phyloP scores from a whole-genome alignment of 1,140 invertebrate genomes.

The Amyelois transitella region DNA sequence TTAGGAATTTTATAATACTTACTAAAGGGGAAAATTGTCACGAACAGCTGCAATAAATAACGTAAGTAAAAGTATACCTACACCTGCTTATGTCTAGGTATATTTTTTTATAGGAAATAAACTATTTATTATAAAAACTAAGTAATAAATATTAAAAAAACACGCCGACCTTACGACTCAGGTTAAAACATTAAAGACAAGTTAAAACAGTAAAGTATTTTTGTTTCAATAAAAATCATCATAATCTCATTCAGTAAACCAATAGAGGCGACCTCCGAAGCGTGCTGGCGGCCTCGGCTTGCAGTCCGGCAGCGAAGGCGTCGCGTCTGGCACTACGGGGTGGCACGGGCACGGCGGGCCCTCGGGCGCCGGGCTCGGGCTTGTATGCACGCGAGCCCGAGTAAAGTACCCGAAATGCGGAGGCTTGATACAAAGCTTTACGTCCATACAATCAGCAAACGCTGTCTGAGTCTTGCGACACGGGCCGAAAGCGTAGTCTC shows the following conservation, averaged over 20 bases:
- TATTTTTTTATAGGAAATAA: too few relatives aligned
- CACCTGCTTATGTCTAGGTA: too few relatives aligned
- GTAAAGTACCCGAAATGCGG: slow-evolving; percentile 91
- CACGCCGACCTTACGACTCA: too few relatives aligned
- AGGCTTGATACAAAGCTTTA: slow-evolving; percentile 88
- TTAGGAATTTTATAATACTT: too few relatives aligned
- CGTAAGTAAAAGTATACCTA: too few relatives aligned
- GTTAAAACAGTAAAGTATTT: too few relatives aligned
- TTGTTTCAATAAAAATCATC: too few relatives aligned
- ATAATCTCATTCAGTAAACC: slow-evolving; percentile 46
- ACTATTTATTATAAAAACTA: too few relatives aligned
- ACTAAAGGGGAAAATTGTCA: too few relatives aligned
- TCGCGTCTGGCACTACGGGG: slow-evolving; percentile 69
- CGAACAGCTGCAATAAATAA: too few relatives aligned
- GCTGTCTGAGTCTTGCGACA: slow-evolving; percentile 91
- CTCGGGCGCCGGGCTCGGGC: slow-evolving; percentile 72
- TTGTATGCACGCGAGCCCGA: slow-evolving; percentile 83
- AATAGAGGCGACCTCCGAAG: slow-evolving; percentile 75
- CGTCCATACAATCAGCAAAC: slow-evolving; percentile 90
- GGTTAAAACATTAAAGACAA: too few relatives aligned
- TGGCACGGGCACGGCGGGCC: slow-evolving; percentile 70
- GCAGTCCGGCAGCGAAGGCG: slow-evolving; percentile 78
- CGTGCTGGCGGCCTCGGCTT: slow-evolving; percentile 76
- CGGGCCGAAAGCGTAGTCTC: slow-evolving; percentile 76
- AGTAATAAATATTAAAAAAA: too few relatives aligned